Conservation (phyloP, 2,888 invertebrate species). For the Eupithecia insigniata region DNA sequence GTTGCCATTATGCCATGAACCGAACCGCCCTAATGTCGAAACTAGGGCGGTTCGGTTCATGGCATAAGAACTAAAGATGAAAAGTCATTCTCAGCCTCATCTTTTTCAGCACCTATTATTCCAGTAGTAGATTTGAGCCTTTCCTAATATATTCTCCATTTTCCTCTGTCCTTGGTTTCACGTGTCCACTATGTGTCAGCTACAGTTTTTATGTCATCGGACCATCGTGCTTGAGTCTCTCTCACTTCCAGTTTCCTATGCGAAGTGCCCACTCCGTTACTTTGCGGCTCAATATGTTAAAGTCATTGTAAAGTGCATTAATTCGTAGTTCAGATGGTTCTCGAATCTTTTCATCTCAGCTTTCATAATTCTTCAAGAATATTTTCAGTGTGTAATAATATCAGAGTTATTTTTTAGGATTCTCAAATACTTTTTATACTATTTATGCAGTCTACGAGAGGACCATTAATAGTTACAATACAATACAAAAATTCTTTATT, state of each 20-base stretch:
- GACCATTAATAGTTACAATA: background rate
- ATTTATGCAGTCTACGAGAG: background rate
- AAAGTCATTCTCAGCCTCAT: background rate
- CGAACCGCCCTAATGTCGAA: too few relatives aligned
- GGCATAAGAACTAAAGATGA: background rate
- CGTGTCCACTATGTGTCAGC: background rate
- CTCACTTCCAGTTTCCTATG: background rate
- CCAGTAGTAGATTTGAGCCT: background rate
- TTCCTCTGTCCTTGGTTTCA: background rate
- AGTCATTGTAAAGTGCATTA: too few relatives aligned
- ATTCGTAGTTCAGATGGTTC: too few relatives aligned
- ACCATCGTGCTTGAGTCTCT: too few relatives aligned
- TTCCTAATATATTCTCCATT: background rate
- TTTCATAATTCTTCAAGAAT: background rate
- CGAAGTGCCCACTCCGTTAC: background rate
- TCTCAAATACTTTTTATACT: background rate
- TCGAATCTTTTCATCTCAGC: too few relatives aligned
- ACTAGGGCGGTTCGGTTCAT: background rate
- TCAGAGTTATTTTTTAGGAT: too few relatives aligned
- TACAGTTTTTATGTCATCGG: background rate
- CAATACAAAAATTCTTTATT: too few relatives aligned
- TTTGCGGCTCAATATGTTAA: background rate
- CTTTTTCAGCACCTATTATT: background rate
- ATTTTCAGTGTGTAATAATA: background rate
- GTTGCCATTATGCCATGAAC: too few relatives aligned